Evolutionary conservation across 2,888 invertebrate species (phyloP).

Genomic region (Tiphia femorata): DNA sequence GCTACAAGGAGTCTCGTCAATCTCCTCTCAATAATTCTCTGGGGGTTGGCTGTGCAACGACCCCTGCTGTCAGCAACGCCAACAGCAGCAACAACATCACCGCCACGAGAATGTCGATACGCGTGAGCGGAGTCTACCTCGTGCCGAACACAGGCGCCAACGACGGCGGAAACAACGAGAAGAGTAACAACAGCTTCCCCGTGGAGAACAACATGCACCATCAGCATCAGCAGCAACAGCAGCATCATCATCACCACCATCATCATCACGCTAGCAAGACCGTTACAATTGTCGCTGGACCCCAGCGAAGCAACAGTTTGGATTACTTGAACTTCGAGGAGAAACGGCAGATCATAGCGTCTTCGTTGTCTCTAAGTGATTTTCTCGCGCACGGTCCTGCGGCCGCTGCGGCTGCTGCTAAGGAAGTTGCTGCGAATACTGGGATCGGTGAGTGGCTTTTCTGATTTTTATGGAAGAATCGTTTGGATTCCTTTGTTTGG

Average conservation of each 20-base stretch:
- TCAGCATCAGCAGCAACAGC: conserved; percentile 25
- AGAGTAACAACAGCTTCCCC: conserved; percentile 12
- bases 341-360: conserved; percentile 89
- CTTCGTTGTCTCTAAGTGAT: conserved; percentile 88
- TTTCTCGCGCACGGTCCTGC: conserved; percentile 82
- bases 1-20: conserved; percentile 45
- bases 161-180: conserved; percentile 32
- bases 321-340: conserved; percentile 94
- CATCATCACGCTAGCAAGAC: conserved; percentile 70
- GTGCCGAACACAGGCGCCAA: conserved; percentile 56
- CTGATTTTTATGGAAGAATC: not conserved
- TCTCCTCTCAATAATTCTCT: too few relatives aligned
- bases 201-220: not conserved
- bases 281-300: conserved; percentile 75
- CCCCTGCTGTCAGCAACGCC: too few relatives aligned
- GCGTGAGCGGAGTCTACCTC: conserved; percentile 66
- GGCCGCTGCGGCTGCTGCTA: conserved; percentile 69
- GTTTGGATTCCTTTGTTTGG: not conserved
- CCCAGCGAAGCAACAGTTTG: conserved; percentile 85
- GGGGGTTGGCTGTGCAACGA: too few relatives aligned
- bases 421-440: conserved; percentile 70
- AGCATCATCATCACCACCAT: conserved; percentile 48
- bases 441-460: conserved; percentile 62
- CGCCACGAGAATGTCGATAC: conserved; percentile 60
- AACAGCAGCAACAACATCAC: too few relatives aligned